A percentile compares a stretch with the other conserved stretches of the same genome.
phyloP scores from a whole-genome alignment of 2,888 invertebrate species.

The Harpagoxenus sublaevis region DNA sequence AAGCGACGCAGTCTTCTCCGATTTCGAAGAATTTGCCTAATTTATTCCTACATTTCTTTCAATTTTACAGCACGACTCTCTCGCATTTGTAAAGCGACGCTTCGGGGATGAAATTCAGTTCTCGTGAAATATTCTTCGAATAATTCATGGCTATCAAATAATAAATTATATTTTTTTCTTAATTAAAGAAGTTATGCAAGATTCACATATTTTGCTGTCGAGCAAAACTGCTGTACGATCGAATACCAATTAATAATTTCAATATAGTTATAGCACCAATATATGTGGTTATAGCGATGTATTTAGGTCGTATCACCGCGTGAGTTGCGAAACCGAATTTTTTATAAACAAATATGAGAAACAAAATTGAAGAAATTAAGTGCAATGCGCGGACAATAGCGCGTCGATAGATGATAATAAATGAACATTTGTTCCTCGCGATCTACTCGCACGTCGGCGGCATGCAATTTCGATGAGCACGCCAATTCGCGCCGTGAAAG shows the following conservation, averaged over 20 bases:
- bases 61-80: conserved; percentile 20
- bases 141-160: not conserved
- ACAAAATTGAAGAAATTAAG: conserved; percentile 33
- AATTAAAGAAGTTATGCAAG: not conserved
- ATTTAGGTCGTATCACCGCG: not conserved
- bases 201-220: not conserved
- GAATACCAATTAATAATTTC: conserved; percentile 21
- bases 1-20: conserved; percentile 51
- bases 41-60: conserved; percentile 18
- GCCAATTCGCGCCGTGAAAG: conserved; percentile 70
- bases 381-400: not conserved
- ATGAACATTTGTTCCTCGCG: conserved; percentile 66
- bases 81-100: not conserved
- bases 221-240: not conserved
- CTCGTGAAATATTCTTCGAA: not conserved
- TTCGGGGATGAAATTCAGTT: conserved; percentile 2
- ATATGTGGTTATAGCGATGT: no score
- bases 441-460: conserved; percentile 58
- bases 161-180: not conserved
- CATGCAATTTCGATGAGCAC: conserved; percentile 72
- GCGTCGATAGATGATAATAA: conserved; percentile 64
- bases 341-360: conserved; percentile 9
- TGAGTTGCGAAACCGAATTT: not conserved
- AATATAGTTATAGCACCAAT: not conserved
- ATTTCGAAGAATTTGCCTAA: conserved; percentile 26